phyloP scores from a whole-genome alignment of 2,888 invertebrate genomes.

The Eupithecia pulchellata region DNA sequence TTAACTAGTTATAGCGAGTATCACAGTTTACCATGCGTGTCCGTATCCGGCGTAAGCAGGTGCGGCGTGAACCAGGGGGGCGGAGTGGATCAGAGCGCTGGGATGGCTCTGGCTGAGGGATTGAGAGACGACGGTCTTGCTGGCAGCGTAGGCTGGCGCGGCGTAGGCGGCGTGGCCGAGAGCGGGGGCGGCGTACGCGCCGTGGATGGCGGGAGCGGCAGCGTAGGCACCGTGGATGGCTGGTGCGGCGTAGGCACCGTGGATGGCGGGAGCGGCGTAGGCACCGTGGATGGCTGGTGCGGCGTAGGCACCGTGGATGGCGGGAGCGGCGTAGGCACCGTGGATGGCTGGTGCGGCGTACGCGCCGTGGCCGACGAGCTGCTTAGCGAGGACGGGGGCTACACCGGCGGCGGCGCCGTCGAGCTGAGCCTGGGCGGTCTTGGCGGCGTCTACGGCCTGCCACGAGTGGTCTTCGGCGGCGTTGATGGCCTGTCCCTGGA shows the following conservation, averaged over 20 bases:
- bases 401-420: constrained; percentile 80
- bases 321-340: constrained; percentile 46
- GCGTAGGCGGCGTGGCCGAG: constrained; percentile 44
- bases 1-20: constrained; percentile 62
- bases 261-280: constrained; percentile 53
- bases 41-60: constrained; percentile 51
- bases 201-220: constrained; percentile 49
- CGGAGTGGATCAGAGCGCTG: constrained; percentile 56
- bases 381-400: constrained; percentile 77
- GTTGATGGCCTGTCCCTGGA: constrained; percentile 78
- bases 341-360: constrained; percentile 46
- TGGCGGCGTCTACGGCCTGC: constrained; percentile 78
- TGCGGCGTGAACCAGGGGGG: constrained; percentile 48
- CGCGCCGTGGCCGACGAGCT: constrained; percentile 71
- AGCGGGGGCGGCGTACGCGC: constrained; percentile 52
- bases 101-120: constrained; percentile 61
- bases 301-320: constrained; percentile 52
- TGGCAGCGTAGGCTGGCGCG: constrained; percentile 27
- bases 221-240: constrained; percentile 52
- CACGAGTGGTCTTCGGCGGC: constrained; percentile 81
- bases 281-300: constrained; percentile 48
- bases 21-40: constrained; percentile 80
- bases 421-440: constrained; percentile 75
- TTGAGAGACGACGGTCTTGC: constrained; percentile 58
- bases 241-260: constrained; percentile 51